Evolutionary conservation across 2,888 invertebrate genomes (phyloP), one percentile per base, ranked within the genome.

Genomic region (Leistus spinibarbis): DNA sequence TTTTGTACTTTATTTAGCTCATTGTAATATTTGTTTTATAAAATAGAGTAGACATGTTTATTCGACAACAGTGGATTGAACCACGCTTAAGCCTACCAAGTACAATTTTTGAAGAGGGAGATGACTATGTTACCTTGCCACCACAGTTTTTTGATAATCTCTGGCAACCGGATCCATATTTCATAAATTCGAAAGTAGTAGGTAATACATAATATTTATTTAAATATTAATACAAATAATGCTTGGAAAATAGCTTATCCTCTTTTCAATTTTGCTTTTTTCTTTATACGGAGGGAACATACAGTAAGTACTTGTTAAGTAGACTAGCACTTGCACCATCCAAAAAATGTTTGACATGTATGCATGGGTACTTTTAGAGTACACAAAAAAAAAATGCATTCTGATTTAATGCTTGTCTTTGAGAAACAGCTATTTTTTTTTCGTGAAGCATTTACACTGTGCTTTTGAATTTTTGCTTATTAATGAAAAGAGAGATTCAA

Each of bases 81-180:
- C 90, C 91, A n/a, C 88, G 94, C 66, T 86, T 95, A 68, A 90
- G 91, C 81, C 88, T 94, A 78, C 92, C 94, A 0, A 90, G 92
- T 77, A 92, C 93, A 80, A 91, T 95, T 77, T 94, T 95, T 80
- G 93, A 93, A 82, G 91, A 92, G 79, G 92, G 92, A 0, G 93
- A 94, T 78, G 94, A 94, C 82, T 93, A 92, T 80, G 91, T 94
- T 24, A 93, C 93, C 0, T 84, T 95, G 54, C 94, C 94, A 10
- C 91, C 93, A 54, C 92, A 93, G 84, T 93, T 93, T 85, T 93
- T 94, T 80, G 93, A 94, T 81, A 93, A 92, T 82, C 87, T 95
- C n/a, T 95, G 95, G 95, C 94, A 94, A 82, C 95, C 95, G 0
- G 95, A 95, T 85, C 92, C 94, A 23, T 95, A 94, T 84, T 94